Percentiles rank a stretch among this genome's conserved stretches.
Evolutionary conservation across 2,797 vertebrate species (phyloP).

Genomic region (Microcaecilia unicolor): DNA sequence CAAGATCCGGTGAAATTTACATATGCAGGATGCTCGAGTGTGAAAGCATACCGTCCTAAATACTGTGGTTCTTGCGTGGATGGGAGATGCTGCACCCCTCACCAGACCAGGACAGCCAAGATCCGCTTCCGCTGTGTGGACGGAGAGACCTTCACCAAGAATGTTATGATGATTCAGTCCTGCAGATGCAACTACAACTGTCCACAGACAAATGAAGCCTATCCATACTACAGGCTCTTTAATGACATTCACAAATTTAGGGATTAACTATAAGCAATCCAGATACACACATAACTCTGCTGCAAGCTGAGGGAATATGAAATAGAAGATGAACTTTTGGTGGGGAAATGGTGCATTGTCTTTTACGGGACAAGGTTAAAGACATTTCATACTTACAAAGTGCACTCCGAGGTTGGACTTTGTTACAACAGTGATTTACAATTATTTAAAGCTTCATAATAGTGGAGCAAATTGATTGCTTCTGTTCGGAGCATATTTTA

Average conservation of each 20-base stretch:
- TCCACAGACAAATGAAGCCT: constrained; percentile 75
- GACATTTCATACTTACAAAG: constrained; percentile 49
- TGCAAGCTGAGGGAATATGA: constrained; percentile 17
- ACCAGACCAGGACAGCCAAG: constrained; percentile 86
- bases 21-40: constrained; percentile 84
- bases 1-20: constrained; percentile 73
- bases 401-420: constrained; percentile 81
- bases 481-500: constrained; percentile 90
- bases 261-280: constrained; percentile 61
- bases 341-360: constrained; percentile 46
- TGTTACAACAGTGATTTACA: constrained; percentile 47
- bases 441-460: constrained; percentile 83
- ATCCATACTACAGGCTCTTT: constrained; percentile 90
- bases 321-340: constrained; percentile 51
- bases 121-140: constrained; percentile 93
- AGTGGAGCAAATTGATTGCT: constrained; percentile 87
- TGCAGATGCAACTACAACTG: constrained; percentile 95
- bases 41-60: constrained; percentile 90
- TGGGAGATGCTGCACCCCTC: constrained; percentile 88
- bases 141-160: constrained; percentile 91
- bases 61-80: constrained; percentile 93
- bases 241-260: constrained; percentile 98
- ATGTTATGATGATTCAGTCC: constrained; percentile 95
- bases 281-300: constrained; percentile 31
- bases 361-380: constrained; percentile 40